Evolutionary conservation across 2,888 invertebrate species (phyloP), one percentile per base, ranked within the genome.

Genomic region (Athrips mouffetella): DNA sequence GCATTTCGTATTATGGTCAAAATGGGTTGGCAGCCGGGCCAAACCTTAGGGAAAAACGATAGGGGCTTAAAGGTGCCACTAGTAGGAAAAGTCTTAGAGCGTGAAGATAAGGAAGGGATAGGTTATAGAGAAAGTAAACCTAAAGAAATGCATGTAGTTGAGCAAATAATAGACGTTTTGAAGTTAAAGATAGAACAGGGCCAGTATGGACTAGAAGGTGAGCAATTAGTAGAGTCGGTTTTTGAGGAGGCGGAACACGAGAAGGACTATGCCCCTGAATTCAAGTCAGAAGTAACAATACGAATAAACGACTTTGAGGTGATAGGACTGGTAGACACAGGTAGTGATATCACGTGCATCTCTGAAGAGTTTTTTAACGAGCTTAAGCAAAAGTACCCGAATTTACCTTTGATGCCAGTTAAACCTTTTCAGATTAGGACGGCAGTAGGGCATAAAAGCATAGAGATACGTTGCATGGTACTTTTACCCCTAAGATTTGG

Each of bases 391-490:
- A 25, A 41, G 7, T 5, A 33, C 27, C 10, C 3, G 7, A 10
- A 42, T 3, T 6, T 48, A 10, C 41, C 41, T 8, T 5, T 42
- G 6, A 16, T 48, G 15, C 48, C 48, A 8, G 16, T 41, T 18
- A 48, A 42, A 10, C n/a, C 48, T 1, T 13, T 48, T 13, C 23
- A 41, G 20, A 23, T 48, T n/a, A 31, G 25, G 15, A 25, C 25
- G 1, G 48, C 48, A 6, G 35, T 42, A 25, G 48, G 48, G 1
- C 41, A 48, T 4, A 48, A 42, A 16, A 48, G 48, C n/a, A 10
- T 18, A 10, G 20, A 39, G 2, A 33, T 42, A n/a, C 10, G 20
- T 11, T n/a, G 16, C 6, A 25, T 48, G 6, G 15, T 41, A 10
- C 1, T 29, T 3, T 25, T 48, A 29, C 48, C 41, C 0, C 5